These are phyloP conservation scores for Delichon dasypus DNA, from an alignment of 2,797 vertebrate genomes.

Conservation along the genomic window DNA sequence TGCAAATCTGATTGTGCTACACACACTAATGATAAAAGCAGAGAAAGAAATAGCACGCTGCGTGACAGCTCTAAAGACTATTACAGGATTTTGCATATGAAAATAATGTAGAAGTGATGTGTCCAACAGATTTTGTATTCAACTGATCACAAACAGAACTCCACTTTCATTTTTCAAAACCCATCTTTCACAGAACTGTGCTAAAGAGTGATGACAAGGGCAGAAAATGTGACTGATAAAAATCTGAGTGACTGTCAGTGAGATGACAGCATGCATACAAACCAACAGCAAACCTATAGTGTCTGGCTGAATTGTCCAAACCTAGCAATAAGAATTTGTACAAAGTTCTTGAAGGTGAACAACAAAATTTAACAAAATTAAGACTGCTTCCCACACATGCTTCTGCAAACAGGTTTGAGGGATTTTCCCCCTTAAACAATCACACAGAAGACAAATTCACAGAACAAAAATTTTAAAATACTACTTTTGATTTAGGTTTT, in stretches of 20 bases:
- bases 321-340: not conserved
- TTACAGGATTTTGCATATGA: not conserved
- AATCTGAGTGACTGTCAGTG: not conserved
- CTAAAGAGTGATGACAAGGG: slow-evolving; percentile 10
- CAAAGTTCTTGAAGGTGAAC: not conserved
- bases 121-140: not conserved
- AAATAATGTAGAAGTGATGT: not conserved
- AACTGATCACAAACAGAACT: not conserved
- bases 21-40: not conserved
- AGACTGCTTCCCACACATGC: not conserved
- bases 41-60: not conserved
- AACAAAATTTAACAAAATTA: not conserved
- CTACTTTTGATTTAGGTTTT: not conserved
- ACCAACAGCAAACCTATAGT: not conserved
- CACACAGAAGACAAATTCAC: not conserved
- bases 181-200: not conserved
- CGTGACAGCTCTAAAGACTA: not conserved
- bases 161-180: not conserved
- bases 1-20: not conserved
- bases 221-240: slow-evolving; percentile 19
- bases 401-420: not conserved
- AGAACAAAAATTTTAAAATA: not conserved
- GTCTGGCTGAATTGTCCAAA: not conserved
- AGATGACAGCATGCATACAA: not conserved
- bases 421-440: not conserved